Base-by-base conservation (phyloP, 2,113 vertebrate species). In the Ardeotis arabs region DNA sequence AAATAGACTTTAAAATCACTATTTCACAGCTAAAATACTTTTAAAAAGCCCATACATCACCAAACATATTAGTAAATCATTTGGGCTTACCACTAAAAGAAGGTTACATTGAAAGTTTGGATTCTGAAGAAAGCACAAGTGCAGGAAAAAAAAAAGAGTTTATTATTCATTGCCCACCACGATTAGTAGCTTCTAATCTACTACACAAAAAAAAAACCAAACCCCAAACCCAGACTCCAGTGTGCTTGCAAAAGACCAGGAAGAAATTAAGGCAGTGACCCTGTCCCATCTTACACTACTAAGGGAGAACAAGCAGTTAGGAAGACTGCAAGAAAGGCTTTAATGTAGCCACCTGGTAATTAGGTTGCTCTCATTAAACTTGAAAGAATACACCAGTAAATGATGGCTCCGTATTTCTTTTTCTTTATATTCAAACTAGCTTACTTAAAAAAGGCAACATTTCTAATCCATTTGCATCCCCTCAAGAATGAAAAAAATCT, bases 1-100 rank as follows among this genome's bases (percentile, higher is more conserved):
- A 87, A 95, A 45, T 22, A 68, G 74, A 39, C 5, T 18, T 47
- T 33, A 62, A 86, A 72, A 29, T 14, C 37, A 39, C 33, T 58
- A 37, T 24, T 79, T 86, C 39, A 60, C 18, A 52, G 23, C 7
- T 63, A 37, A 39, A 90, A 90, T 20, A 55, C 27, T 67, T 70
- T 0, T 17, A 49, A 67, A 37, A 6, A 2, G 1, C 25, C 18
- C 2, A 29, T 19, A 14, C 17, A 33, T 9, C 31, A 78, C n/a
- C n/a, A 33, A 77, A 56, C 12, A n/a, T 5, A 47, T 22, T 22
- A 44, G 16, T 39, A 76, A 74, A 56, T 53, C 1, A 62, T 69
- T 85, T 76, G 52, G 29, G 44, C 6, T 29, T 22, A 37, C 4
- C 9, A 27, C 11, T 44, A 47, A 28, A 87, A 75, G 12, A 78